Evolutionary conservation across 2,113 vertebrate species (phyloP).

Genomic region (Hylia prasina): DNA sequence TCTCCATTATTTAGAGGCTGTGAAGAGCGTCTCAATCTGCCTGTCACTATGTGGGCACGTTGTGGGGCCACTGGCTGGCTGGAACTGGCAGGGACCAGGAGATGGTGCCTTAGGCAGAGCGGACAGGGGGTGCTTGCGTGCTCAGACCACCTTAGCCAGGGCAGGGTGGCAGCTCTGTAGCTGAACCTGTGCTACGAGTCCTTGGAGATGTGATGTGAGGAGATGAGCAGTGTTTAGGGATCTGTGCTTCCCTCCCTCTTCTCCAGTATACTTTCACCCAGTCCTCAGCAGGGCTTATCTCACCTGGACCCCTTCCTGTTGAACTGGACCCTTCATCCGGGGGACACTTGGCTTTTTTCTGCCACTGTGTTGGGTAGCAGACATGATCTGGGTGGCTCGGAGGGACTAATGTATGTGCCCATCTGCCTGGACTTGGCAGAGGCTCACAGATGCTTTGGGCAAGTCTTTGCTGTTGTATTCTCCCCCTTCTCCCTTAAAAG

Average conservation of each 20-base stretch:
- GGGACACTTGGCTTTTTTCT: not conserved
- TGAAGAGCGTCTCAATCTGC: not conserved
- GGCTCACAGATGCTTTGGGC: not conserved
- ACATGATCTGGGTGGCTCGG: rapidly evolving
- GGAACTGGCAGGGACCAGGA: not conserved
- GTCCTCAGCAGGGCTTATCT: not conserved
- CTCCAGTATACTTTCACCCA: not conserved
- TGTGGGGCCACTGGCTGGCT: not conserved
- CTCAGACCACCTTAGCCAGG: not conserved
- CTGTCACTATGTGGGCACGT: rapidly evolving
- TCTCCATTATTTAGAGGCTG: not conserved
- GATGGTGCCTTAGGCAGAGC: not conserved
- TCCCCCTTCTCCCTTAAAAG: not conserved
- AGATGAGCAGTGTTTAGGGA: not conserved
- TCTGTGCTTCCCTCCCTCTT: not conserved
- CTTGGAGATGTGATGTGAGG: not conserved
- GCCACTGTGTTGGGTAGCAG: rapidly evolving
- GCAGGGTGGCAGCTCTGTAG: not conserved
- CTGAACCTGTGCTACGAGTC: not conserved
- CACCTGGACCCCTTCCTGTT: not conserved
- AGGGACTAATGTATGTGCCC: not conserved
- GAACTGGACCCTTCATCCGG: not conserved
- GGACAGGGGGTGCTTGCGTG: not conserved
- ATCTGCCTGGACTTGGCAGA: not conserved
- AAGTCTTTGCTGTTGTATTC: not conserved